A percentile compares a stretch with the other conserved stretches of the same genome.
phyloP scores from a whole-genome alignment of 2,888 invertebrate genomes.

The Caenorhabditis sinica region DNA sequence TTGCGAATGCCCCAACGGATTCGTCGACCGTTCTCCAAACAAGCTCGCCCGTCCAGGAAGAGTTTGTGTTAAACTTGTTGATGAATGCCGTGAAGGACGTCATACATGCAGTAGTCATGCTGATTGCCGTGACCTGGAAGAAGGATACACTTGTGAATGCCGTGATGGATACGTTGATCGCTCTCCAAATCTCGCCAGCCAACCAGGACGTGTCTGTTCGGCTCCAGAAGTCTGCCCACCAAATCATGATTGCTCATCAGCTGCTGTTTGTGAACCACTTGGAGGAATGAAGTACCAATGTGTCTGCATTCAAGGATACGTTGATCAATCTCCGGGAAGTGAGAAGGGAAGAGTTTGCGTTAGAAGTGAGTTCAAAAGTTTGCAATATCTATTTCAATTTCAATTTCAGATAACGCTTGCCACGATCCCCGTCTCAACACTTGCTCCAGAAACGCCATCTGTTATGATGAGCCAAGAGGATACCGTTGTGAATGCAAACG shows the following conservation, averaged over 20 bases:
- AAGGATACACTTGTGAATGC: conserved; percentile 84
- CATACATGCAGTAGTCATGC: conserved; percentile 83
- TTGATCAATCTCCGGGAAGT: conserved; percentile 81
- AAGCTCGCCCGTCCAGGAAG: conserved; percentile 79
- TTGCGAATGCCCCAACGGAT: conserved; percentile 82
- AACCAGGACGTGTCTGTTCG: conserved; percentile 83
- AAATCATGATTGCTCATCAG: conserved; percentile 83
- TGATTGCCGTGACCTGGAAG: conserved; percentile 83
- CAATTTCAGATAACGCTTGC: conserved; percentile 81
- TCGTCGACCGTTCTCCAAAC: conserved; percentile 82
- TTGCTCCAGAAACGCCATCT: conserved; percentile 83
- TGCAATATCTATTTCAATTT: not conserved
- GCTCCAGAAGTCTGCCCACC: conserved; percentile 83
- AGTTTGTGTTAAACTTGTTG: conserved; percentile 80
- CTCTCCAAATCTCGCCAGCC: conserved; percentile 81
- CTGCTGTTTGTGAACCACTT: conserved; percentile 83
- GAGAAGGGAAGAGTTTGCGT: conserved; percentile 81
- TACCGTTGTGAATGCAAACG: conserved; percentile 83
- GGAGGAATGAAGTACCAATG: conserved; percentile 83
- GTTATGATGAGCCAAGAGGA: conserved; percentile 80
- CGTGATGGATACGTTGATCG: conserved; percentile 82
- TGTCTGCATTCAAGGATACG: conserved; percentile 82
- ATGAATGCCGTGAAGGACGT: conserved; percentile 80
- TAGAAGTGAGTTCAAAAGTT: conserved; percentile 73
- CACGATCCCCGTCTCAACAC: conserved; percentile 82